Evolutionary conservation across 2,797 vertebrate genomes (phyloP), one percentile per base, ranked within the genome.

Genomic region (Xiphophorus birchmanni): DNA sequence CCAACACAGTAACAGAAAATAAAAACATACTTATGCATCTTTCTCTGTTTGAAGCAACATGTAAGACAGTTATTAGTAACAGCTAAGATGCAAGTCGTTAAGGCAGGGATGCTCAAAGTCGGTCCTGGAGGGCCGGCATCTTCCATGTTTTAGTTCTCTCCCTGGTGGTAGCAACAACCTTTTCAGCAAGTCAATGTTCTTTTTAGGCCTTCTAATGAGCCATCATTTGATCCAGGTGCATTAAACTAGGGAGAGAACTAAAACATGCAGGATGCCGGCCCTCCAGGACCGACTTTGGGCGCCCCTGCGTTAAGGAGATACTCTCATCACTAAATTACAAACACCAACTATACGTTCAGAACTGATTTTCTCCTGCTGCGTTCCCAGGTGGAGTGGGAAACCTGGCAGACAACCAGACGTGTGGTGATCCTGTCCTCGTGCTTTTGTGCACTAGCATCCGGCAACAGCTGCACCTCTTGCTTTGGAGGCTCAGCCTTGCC

Each of bases 401-500:
- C 82, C 60, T 88, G 86, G 88, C 89, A 85, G 35, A 37, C 40
- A 84, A 89, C 78, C 77, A 86, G 78, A 78, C 50, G 74, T 82
- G 83, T 83, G 15, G 58, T 87, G 81, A 88, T 81, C 78, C 72
- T 44, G 58, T 89, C 88, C 91, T 89, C 76, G 85, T 52, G 29
- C 83, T 56, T 77, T 86, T 85, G 91, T 93, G 92, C 88, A 84
- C 88, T 95, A 93, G 92, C 93, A 94, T 89, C 89, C 69, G 56
- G 60, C 72, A 23, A 74, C 82, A 89, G 82, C 75, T 3, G 26
- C 80, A 75, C 79, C 87, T 87, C 35, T 26, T 91, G 89, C 83
- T 81, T 84, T 84, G 78, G 92, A 94, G 94, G 93, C 91, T 93
- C 93, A 93, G 92, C 93, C 93, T 87, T 91, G 89, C 90, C 90